A percentile compares a stretch with the other conserved stretches of the same genome.
Conservation (phyloP, 2,113 vertebrate genomes). For the Naja naja region DNA sequence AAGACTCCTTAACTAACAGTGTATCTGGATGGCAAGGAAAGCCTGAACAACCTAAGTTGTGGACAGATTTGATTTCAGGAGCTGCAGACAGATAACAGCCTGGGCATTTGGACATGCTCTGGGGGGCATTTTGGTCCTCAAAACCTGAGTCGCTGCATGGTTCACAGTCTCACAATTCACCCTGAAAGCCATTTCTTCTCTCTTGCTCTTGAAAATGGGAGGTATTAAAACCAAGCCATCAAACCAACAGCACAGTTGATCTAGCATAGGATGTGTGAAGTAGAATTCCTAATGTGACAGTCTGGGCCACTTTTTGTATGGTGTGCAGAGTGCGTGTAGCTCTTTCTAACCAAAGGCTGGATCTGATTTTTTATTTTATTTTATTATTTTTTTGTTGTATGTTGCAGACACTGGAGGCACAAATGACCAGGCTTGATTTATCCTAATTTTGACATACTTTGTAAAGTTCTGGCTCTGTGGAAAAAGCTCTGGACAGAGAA, state of each 20-base stretch:
- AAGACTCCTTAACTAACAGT: constrained; percentile 51
- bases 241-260: not conserved
- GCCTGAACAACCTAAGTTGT: not conserved
- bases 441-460: not conserved
- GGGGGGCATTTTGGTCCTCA: no score
- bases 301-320: not conserved
- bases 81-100: not conserved
- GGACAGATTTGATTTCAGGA: not conserved
- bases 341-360: not conserved
- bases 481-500: not conserved
- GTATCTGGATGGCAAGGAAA: constrained; percentile 4
- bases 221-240: not conserved
- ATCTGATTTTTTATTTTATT: not conserved
- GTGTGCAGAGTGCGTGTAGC: not conserved
- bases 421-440: not conserved
- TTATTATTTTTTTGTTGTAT: not conserved
- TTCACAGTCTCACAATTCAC: not conserved
- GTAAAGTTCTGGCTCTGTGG: not conserved
- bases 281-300: not conserved
- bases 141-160: not conserved
- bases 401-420: not conserved
- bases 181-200: not conserved
- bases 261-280: not conserved
- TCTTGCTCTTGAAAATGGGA: not conserved
- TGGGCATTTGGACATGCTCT: not conserved